Evolutionary conservation across 1,140 invertebrate genomes (phyloP), one percentile per base, ranked within the genome.

Genomic region (Parapsyche elsis): DNA sequence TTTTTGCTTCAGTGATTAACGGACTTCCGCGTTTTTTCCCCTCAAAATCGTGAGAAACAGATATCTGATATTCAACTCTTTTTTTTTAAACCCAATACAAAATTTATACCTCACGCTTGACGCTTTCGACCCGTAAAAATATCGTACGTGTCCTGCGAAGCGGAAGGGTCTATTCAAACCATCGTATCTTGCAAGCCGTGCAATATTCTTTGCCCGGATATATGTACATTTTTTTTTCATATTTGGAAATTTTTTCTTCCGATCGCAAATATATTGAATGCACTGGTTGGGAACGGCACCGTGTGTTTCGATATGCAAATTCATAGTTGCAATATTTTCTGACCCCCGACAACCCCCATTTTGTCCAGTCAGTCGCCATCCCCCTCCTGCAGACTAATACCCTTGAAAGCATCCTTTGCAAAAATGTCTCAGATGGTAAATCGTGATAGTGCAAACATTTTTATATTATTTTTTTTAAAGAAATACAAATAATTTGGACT

Each of bases 301-400:
- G 49, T 64, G 16, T 77, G 81, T 75, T 76, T 38, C 59, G 45
- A 76, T 76, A 82, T 82, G 81, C 81, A 82, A 82, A 82, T 82
- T 82, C 79, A 80, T 59, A 78, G 70, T 80, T 79, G 79, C 79
- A 80, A 80, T 82, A 82, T 82, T 82, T 82, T 76, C 76, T 45
- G 44, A 30, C 57, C 30, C 73, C 53, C 61, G 24, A 10, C 46
- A 19, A 23, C 38, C 74, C 79, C 80, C 80, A 82, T 82, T 79
- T 38, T 14, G 81, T 70, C 12, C 79, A 76, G 81, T 80, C 81
- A 82, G 76, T 61, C 64, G 38, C 76, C 80, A 21, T 26, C 45
- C 24, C 49, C 73, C 75, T 10, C 30, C 71, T 59, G 57, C 19
- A 59, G 49, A 49, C 74, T 76, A 76, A 76, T 76, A 76, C 74